Percentiles rank a stretch among this genome's conserved stretches.
phyloP scores from a whole-genome alignment of 2,888 invertebrate species.

The Neocrepidodera transversa region DNA sequence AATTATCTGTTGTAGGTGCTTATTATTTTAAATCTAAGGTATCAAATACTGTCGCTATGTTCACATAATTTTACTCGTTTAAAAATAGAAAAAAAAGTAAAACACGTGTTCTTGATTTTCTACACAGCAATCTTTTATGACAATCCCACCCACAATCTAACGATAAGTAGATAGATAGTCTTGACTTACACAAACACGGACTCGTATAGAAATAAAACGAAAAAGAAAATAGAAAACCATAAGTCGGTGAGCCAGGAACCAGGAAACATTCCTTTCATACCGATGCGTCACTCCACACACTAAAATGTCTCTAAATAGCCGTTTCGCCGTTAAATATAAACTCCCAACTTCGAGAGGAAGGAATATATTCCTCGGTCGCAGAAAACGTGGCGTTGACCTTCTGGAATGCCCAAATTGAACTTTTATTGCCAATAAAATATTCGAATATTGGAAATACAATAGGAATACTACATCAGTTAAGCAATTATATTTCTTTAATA shows the following conservation, averaged over 20 bases:
- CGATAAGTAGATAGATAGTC: not conserved
- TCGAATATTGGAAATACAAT: too few species aligned
- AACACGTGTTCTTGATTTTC: too few species aligned
- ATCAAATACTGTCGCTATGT: too few species aligned
- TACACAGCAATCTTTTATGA: too few species aligned
- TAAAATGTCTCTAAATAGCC: conserved; percentile 26
- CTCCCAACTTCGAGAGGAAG: conserved; percentile 15
- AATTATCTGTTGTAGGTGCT: too few species aligned
- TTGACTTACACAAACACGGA: not conserved
- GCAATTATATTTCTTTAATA: too few species aligned
- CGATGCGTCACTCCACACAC: conserved; percentile 13
- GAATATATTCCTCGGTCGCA: not conserved
- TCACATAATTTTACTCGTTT: too few species aligned
- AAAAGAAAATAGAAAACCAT: not conserved
- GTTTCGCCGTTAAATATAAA: conserved; percentile 25
- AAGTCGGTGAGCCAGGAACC: conserved; percentile 18
- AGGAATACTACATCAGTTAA: too few species aligned
- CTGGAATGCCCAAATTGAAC: conserved; percentile 24
- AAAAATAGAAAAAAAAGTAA: not conserved
- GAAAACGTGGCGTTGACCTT: conserved; percentile 24
- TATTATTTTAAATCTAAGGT: too few species aligned
- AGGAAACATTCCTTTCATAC: conserved; percentile 23
- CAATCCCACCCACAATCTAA: not conserved
- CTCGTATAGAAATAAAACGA: not conserved
- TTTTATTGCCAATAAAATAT: conserved; percentile 16